Base-by-base conservation (phyloP, 2,888 invertebrate genomes). In the Erannis defoliaria region DNA sequence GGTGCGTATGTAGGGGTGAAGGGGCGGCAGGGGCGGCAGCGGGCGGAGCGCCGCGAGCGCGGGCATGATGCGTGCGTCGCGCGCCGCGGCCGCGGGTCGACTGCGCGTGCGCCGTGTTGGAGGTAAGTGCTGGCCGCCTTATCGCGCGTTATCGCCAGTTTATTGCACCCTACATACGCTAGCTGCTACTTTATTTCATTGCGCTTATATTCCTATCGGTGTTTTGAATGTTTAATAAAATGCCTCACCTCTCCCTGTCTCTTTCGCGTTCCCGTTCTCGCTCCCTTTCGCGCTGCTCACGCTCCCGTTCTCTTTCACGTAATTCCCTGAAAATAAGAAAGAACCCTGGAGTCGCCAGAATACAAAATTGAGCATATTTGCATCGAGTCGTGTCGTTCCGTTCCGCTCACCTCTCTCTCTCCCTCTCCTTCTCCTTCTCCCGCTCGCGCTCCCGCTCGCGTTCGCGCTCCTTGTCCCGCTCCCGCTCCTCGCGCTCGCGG, bases 201-300 rank as follows among this genome's bases (percentile, higher is more conserved):
- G 10, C 38, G 1, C 18, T 38, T 38, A 19, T 19, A 19, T 18
- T 38, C n/a, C n/a, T n/a, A n/a, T n/a, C n/a, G n/a, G n/a, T n/a
- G n/a, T n/a, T n/a, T n/a, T n/a, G 40, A n/a, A 19, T 19, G n/a
- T n/a, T n/a, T 12, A 38, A 0, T 19, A 38, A 38, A 12, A 42
- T 18, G 5, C 4, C 72, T 64, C 33, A 80, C 64, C 91, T 77
- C 62, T 93, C 92, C 31, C 85, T 77, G 54, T 89, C 89, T 12
- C 86, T 72, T 40, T 85, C 81, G 56, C 86, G 74, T 66, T 92
- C 90, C 49, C 94, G 78, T 54, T 94, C 94, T 0, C 94, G 76
- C 49, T 83, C 84, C 35, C 83, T 73, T 66, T 85, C 86, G 12
- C 84, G 73, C 43, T 68, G 59, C 86, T 67, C 94, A 69, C 75